A percentile compares a stretch with the other conserved stretches of the same genome.
phyloP scores from a whole-genome alignment of 2,888 invertebrate genomes.

The Rhyacophila evoluta region DNA sequence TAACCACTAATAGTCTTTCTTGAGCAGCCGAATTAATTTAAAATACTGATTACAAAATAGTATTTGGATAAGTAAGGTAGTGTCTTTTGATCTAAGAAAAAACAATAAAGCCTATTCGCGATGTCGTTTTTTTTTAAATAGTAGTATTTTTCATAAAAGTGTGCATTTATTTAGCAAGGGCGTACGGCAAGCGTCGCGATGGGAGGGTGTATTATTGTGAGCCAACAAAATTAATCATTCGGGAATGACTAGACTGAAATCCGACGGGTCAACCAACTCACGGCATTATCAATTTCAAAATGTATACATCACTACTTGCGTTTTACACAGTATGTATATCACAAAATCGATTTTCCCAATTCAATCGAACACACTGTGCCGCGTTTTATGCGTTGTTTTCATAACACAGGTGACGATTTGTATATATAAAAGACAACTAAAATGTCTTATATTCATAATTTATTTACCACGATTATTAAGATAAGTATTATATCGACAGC shows the following conservation, averaged over 20 bases:
- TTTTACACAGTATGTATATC: background rate
- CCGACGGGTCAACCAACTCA: constrained; percentile 33
- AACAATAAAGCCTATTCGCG: background rate
- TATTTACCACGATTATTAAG: too few species aligned
- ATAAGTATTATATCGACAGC: too few species aligned
- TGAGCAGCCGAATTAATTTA: too few species aligned
- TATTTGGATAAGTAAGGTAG: too few species aligned
- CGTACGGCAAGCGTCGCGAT: background rate
- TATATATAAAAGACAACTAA: too few species aligned
- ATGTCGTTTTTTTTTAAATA: background rate
- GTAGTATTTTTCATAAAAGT: constrained; percentile 17
- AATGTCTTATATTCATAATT: too few species aligned
- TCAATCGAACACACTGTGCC: background rate
- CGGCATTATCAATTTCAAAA: constrained; percentile 15
- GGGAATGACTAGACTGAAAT: constrained; percentile 32
- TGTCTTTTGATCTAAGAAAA: too few species aligned
- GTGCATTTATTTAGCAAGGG: constrained; percentile 2
- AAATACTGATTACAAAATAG: too few species aligned
- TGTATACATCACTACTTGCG: background rate
- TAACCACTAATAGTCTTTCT: too few species aligned
- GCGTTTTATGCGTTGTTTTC: background rate
- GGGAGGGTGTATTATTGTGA: constrained; percentile 2
- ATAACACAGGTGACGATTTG: background rate
- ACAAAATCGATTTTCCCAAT: background rate
- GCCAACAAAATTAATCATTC: constrained; percentile 37